These are phyloP conservation scores for Microhierax caerulescens DNA, from an alignment of 2,797 vertebrate genomes.

Conservation along the genomic window DNA sequence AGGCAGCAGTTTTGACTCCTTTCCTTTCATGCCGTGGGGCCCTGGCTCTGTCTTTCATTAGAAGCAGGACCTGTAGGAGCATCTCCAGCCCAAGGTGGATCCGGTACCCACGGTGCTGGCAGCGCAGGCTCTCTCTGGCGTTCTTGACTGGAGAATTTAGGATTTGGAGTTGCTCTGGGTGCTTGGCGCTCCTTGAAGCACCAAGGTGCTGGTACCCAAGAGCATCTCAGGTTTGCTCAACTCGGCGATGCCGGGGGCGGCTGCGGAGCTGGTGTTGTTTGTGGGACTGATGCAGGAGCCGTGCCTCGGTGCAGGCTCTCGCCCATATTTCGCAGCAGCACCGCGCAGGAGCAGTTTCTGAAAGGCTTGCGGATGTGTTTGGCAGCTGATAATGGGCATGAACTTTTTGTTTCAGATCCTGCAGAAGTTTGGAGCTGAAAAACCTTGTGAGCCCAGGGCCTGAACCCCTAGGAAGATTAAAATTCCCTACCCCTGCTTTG, in stretches of 20 bases:
- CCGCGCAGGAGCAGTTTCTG: accelerated
- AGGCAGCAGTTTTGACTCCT: background rate
- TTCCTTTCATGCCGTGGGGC: accelerated
- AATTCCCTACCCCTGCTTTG: conserved; percentile 39
- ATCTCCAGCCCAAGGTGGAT: background rate
- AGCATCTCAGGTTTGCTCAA: background rate
- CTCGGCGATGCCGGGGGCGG: accelerated
- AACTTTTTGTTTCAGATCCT: background rate
- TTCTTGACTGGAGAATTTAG: too few species aligned
- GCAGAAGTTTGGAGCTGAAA: background rate
- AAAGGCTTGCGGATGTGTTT: background rate
- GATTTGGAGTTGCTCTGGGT: background rate
- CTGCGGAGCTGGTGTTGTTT: background rate
- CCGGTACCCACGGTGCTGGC: accelerated
- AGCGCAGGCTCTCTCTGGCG: background rate
- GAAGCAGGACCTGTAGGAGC: background rate
- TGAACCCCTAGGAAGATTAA: conserved; percentile 45
- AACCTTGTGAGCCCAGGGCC: background rate
- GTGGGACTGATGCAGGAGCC: background rate
- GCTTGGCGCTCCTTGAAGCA: background rate
- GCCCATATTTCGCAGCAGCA: background rate
- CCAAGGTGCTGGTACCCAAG: background rate
- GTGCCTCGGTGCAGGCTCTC: accelerated
- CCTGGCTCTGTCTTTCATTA: accelerated
- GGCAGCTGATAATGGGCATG: background rate